Percentiles rank a stretch among this genome's conserved stretches.
phyloP scores from a whole-genome alignment of 1,140 invertebrate genomes.

The Leptinotarsa texana region DNA sequence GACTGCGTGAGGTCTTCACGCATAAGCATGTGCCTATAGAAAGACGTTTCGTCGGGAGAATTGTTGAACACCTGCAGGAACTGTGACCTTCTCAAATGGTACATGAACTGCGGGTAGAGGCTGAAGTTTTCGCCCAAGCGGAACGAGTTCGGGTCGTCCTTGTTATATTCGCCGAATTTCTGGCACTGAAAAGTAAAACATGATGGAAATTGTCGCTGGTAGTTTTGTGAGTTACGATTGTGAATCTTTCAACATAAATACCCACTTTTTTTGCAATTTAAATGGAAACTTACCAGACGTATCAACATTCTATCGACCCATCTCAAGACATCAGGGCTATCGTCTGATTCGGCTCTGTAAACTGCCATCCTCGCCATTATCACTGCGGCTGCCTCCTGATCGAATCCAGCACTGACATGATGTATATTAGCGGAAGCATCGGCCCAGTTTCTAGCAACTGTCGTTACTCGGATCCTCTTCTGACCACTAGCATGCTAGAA shows the following conservation, averaged over 20 bases:
- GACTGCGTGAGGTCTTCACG: slow-evolving; percentile 96
- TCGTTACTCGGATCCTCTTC: slow-evolving; percentile 93
- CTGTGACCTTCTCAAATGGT: slow-evolving; percentile 95
- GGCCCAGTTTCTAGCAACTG: slow-evolving; percentile 92
- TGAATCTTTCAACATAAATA: too few species aligned
- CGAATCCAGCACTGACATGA: slow-evolving; percentile 90
- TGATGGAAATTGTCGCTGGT: slow-evolving; percentile 11
- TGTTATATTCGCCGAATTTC: slow-evolving; percentile 97
- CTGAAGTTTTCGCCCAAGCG: slow-evolving; percentile 95
- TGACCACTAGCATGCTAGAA: slow-evolving; percentile 89
- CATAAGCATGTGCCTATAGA: slow-evolving; percentile 98
- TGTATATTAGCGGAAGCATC: slow-evolving; percentile 79
- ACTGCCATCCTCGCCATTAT: slow-evolving; percentile 96
- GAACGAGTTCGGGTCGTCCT: slow-evolving; percentile 97
- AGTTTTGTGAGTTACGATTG: too few species aligned
- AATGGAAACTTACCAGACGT: slow-evolving; percentile 72
- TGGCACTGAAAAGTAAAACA: slow-evolving; percentile 78
- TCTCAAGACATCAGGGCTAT: slow-evolving; percentile 93
- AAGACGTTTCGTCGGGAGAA: slow-evolving; percentile 99
- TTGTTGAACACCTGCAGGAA: slow-evolving; percentile 99
- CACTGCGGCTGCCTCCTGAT: slow-evolving; percentile 96
- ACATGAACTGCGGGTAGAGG: slow-evolving; percentile 99
- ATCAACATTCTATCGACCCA: slow-evolving; percentile 99
- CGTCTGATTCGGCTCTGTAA: slow-evolving; percentile 93
- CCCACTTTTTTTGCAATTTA: not conserved